Base-by-base conservation (phyloP, 2,888 invertebrate species). In the Drosophila rubida region DNA sequence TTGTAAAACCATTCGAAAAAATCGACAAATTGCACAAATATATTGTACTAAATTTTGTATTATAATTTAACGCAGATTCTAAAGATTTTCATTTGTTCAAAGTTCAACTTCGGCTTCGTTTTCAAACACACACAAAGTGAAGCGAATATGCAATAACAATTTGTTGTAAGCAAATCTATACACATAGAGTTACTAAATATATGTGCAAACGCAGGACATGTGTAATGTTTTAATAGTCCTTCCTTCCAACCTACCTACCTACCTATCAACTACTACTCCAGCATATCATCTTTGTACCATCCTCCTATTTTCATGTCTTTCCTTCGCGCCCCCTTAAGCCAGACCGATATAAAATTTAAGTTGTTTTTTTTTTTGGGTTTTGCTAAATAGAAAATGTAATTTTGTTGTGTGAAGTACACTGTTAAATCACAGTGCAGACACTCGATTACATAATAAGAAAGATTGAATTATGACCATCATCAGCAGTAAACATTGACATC, bases 381-480 rank as follows among this genome's bases (percentile, higher is more conserved):
- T 61, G 60, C 61, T 66, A 54, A 51, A 76, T 66, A 72, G 73
- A 67, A 76, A 72, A 72, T 76, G 51, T 8, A 58, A 66, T 54
- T 58, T 49, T 39, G 19, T 58, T 49, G 19, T 54, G 45, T 63
- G 25, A 50, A 67, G 37, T 57, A 57, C 60, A 68, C 39, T 67
- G 62, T 73, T 73, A 72, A 58, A 67, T 63, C 45, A 49, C n/a
- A n/a, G n/a, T 57, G 49, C 67, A 66, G 46, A 51, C 25, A 66
- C 16, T 67, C 66, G 32, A 57, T 30, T 48, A 61, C 53, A 23
- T 39, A 45, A 55, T 76, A 75, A 75, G 69, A 44, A 54, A 42
- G 37, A 42, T 53, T 62, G 69, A 58, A 55, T 41, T 30, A 42
- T 48, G 22, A 19, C 41, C 19, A 54, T 54, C 48, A 57, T 27